Evolutionary conservation across 2,797 vertebrate species (phyloP).

Genomic region (Eulemur albifrons): DNA sequence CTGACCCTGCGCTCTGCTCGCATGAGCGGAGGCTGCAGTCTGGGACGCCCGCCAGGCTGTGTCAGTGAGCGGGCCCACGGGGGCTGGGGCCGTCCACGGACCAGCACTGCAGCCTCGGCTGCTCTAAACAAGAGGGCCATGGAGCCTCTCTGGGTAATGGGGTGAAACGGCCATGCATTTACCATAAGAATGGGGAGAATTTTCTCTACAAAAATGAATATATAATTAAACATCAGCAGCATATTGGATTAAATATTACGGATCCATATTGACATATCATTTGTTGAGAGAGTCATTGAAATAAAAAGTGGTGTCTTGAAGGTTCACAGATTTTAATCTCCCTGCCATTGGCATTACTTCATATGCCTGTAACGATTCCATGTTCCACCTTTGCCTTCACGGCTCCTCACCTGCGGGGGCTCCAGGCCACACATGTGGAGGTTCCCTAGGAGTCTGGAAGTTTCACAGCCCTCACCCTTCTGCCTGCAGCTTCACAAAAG

Average conservation of each 20-base stretch:
- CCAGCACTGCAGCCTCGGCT: background rate
- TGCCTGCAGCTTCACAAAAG: background rate
- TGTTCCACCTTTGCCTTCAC: accelerated
- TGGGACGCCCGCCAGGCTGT: accelerated
- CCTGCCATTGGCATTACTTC: background rate
- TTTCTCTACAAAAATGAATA: background rate
- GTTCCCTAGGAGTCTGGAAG: background rate
- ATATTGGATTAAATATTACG: background rate
- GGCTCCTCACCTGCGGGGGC: too few species aligned
- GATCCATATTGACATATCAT: background rate
- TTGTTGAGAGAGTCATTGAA: background rate
- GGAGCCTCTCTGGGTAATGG: background rate
- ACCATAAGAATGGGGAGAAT: background rate
- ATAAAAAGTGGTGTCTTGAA: background rate
- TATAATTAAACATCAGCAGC: background rate
- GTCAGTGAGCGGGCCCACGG: background rate
- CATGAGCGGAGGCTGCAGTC: background rate
- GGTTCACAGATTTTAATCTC: too few species aligned
- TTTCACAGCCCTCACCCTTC: background rate
- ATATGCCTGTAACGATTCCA: accelerated
- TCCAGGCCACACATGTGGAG: background rate
- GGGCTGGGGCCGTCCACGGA: accelerated
- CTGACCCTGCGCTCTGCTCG: background rate
- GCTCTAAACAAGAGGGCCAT: background rate
- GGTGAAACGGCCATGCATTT: background rate